These are phyloP conservation scores for Petrophora chlorosata DNA, from an alignment of 2,888 invertebrate genomes.

Conservation along the genomic window DNA sequence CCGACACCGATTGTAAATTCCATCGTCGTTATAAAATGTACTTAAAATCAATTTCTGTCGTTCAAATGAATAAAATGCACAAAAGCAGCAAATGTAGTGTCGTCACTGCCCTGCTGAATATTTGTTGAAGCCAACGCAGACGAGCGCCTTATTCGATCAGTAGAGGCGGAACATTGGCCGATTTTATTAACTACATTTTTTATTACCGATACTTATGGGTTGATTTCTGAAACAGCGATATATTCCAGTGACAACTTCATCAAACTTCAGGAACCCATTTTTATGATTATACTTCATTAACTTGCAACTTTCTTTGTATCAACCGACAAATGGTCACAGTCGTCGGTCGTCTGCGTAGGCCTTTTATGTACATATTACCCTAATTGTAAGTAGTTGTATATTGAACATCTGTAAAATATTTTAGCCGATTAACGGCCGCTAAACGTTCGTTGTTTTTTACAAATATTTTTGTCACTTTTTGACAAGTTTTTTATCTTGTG, in stretches of 20 bases:
- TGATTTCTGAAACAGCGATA: too few relatives aligned
- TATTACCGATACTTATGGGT: too few relatives aligned
- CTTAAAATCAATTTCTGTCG: conserved; percentile 36
- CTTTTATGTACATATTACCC: neutral
- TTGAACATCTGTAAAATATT: conserved; percentile 43
- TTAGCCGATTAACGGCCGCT: conserved; percentile 39
- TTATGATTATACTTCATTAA: too few relatives aligned
- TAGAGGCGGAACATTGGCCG: too few relatives aligned
- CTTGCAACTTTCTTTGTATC: too few relatives aligned
- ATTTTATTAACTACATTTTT: too few relatives aligned
- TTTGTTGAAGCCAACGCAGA: neutral
- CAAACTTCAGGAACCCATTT: too few relatives aligned
- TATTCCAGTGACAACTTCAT: too few relatives aligned
- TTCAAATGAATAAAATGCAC: conserved; percentile 57
- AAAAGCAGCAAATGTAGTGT: neutral
- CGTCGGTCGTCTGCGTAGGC: neutral
- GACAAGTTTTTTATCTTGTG: conserved; percentile 59
- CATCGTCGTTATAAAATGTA: conserved; percentile 25
- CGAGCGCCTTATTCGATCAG: neutral
- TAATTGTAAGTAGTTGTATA: conserved; percentile 34
- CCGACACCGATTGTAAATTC: conserved; percentile 1
- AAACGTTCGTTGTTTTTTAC: conserved; percentile 50
- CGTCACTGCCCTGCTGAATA: neutral
- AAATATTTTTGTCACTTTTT: conserved; percentile 62
- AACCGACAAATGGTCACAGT: too few relatives aligned